A percentile compares a stretch with the other conserved stretches of the same genome.
Evolutionary conservation across 2,888 invertebrate species (phyloP).

Genomic region (Orthosia cruda): DNA sequence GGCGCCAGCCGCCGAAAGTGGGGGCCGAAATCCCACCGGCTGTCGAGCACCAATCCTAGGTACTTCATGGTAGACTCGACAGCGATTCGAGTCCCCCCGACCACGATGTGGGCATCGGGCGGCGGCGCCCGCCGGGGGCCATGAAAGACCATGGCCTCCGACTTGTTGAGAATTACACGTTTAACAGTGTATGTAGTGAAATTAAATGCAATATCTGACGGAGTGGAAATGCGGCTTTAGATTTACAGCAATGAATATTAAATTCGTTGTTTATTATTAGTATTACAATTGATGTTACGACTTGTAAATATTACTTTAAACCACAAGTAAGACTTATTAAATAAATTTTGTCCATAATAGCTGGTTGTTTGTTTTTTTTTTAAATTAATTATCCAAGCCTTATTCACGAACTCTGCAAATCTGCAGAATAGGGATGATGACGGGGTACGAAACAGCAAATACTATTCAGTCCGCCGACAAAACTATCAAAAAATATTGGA

Average conservation of each 20-base stretch:
- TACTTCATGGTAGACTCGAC: too few relatives aligned
- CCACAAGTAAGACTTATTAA: slow-evolving; percentile 69
- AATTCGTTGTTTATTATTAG: slow-evolving; percentile 58
- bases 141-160: slow-evolving; percentile 23
- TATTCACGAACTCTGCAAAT: background rate
- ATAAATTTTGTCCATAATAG: slow-evolving; percentile 68
- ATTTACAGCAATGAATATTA: slow-evolving; percentile 44
- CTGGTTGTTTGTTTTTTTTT: slow-evolving; percentile 16
- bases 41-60: too few relatives aligned
- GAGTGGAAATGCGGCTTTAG: slow-evolving; percentile 43
- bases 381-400: background rate
- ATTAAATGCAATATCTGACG: slow-evolving; percentile 28
- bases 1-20: too few relatives aligned
- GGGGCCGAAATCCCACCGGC: too few relatives aligned
- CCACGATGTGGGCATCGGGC: too few relatives aligned
- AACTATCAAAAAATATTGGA: too few relatives aligned
- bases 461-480: too few relatives aligned
- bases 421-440: too few relatives aligned
- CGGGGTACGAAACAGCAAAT: too few relatives aligned
- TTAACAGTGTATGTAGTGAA: slow-evolving; percentile 12
- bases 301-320: slow-evolving; percentile 68
- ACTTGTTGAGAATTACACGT: slow-evolving; percentile 23
- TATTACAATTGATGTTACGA: slow-evolving; percentile 64
- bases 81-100: too few relatives aligned
- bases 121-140: too few relatives aligned